These are phyloP conservation scores for Zaprionus vittiger DNA, from an alignment of 1,140 invertebrate species.

Conservation along the genomic window DNA sequence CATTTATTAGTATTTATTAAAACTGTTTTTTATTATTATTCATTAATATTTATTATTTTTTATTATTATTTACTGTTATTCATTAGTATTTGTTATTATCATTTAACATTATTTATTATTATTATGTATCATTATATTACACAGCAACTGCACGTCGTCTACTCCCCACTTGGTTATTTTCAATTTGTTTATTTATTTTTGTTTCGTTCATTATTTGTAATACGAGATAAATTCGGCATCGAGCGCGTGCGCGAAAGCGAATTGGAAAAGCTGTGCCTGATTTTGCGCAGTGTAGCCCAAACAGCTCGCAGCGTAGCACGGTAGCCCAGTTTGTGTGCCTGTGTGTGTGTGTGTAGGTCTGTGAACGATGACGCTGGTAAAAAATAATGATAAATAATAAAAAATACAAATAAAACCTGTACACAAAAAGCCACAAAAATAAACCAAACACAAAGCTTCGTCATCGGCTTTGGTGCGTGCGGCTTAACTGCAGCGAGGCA, in stretches of 20 bases:
- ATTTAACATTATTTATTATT: neutral
- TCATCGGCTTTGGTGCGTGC: constrained; percentile 71
- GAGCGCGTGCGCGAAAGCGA: neutral
- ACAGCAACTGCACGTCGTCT: neutral
- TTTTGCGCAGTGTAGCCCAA: constrained; percentile 61
- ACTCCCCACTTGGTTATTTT: neutral
- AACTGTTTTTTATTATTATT: no score
- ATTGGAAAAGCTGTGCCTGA: constrained; percentile 7
- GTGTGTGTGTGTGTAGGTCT: constrained; percentile 41
- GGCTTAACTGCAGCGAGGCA: constrained; percentile 70
- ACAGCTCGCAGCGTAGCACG: constrained; percentile 62
- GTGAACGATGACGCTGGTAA: constrained; percentile 75
- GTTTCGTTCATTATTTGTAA: neutral
- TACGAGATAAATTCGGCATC: neutral
- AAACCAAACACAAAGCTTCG: constrained; percentile 73
- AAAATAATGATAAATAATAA: constrained; percentile 77
- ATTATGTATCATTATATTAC: neutral
- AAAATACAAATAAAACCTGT: constrained; percentile 75
- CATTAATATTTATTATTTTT: no score
- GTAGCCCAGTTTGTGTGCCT: constrained; percentile 63
- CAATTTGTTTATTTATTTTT: neutral
- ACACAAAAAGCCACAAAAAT: constrained; percentile 63
- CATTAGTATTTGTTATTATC: no score
- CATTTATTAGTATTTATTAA: no score
- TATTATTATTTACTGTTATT: neutral